Conservation (phyloP, 2,888 invertebrate species). For the Hirudinaria manillensis region DNA sequence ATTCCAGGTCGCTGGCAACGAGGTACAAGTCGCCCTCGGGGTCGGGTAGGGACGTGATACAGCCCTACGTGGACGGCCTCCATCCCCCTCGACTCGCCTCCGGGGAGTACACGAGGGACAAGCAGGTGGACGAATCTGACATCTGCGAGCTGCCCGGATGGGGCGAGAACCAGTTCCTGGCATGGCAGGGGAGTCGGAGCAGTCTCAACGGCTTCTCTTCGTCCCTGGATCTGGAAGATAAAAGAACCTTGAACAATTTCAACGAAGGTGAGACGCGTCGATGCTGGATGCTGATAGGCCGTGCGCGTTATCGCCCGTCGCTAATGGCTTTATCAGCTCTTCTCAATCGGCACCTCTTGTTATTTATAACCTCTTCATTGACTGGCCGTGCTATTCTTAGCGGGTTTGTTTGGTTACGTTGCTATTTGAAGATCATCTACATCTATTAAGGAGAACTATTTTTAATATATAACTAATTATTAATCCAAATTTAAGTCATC, state of each 20-base stretch:
- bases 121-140: slow-evolving; percentile 32
- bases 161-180: slow-evolving; percentile 32
- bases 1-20: slow-evolving; percentile 30
- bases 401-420: not conserved
- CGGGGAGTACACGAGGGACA: slow-evolving; percentile 5
- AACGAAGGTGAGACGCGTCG: slow-evolving; percentile 36
- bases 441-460: too few relatives aligned
- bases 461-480: too few relatives aligned
- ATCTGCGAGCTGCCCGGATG: slow-evolving; percentile 34
- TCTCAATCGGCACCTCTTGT: not conserved
- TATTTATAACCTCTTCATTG: not conserved
- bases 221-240: slow-evolving; percentile 37
- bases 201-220: slow-evolving; percentile 38
- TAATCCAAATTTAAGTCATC: too few relatives aligned
- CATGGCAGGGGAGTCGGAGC: slow-evolving; percentile 35
- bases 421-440: not conserved
- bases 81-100: slow-evolving; percentile 21
- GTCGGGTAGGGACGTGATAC: not conserved
- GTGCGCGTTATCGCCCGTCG: not conserved
- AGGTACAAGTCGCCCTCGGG: not conserved
- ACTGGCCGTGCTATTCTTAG: not conserved
- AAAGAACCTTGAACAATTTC: slow-evolving; percentile 17
- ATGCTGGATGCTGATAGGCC: not conserved
- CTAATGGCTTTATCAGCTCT: slow-evolving; percentile 1
- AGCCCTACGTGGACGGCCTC: slow-evolving; percentile 16